Percentiles rank a stretch among this genome's conserved stretches.
Conservation (phyloP, 2,888 invertebrate species). For the Blastobasis lacticolella region DNA sequence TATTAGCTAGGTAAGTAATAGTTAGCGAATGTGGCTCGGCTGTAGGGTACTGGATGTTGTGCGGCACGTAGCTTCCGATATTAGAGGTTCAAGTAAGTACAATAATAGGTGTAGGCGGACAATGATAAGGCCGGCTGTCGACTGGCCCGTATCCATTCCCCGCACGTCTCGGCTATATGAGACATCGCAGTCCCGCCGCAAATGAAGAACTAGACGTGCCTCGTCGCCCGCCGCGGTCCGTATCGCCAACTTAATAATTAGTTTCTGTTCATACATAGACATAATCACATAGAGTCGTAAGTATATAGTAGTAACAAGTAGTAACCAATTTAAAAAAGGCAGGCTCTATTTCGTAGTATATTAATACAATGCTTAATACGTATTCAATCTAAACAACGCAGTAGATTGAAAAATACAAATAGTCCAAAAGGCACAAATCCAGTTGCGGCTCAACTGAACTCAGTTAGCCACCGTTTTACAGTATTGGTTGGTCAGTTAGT, state of each 20-base stretch:
- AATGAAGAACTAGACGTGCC: conserved; percentile 36
- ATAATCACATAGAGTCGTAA: background rate
- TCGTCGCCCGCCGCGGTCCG: conserved; percentile 23
- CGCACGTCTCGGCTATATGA: conserved; percentile 55
- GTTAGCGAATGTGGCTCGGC: no score
- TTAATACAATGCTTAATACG: no score
- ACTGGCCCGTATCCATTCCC: conserved; percentile 28
- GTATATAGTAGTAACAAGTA: no score
- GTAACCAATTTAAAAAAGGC: no score
- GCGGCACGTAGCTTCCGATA: conserved; percentile 6
- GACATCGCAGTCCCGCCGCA: conserved; percentile 43
- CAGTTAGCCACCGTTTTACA: background rate
- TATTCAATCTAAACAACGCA: no score
- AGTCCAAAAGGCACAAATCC: no score
- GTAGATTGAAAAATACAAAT: no score
- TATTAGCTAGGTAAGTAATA: no score
- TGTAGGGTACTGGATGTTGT: background rate
- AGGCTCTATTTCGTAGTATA: no score
- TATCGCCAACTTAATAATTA: conserved; percentile 23
- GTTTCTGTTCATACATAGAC: conserved; percentile 15
- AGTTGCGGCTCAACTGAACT: background rate
- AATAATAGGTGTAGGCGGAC: conserved; percentile 26
- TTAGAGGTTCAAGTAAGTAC: conserved; percentile 12
- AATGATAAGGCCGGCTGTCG: conserved; percentile 20
- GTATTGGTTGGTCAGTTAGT: conserved; percentile 7